A percentile compares a stretch with the other conserved stretches of the same genome.
Conservation (phyloP, 1,140 invertebrate genomes). For the Hormaphis cornu region DNA sequence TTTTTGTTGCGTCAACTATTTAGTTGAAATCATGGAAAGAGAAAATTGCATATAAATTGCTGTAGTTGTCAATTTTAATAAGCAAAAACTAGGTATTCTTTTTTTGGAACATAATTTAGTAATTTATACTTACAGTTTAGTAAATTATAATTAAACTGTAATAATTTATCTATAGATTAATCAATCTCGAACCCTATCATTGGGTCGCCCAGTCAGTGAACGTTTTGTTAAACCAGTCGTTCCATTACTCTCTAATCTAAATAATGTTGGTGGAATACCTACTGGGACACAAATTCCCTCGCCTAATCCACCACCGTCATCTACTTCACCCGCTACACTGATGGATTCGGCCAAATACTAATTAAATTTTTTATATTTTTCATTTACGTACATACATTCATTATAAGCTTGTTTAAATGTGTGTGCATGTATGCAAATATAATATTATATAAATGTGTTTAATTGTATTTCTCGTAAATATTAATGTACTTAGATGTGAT, state of each 20-base stretch:
- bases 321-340: conserved; percentile 20
- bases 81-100: no score
- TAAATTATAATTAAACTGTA: not conserved
- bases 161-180: conserved; percentile 10
- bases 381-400: not conserved
- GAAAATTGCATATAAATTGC: no score
- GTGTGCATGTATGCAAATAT: not conserved
- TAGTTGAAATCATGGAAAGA: no score
- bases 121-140: no score
- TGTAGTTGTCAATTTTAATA: no score
- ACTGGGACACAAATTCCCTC: conserved; percentile 25
- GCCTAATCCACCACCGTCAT: conserved; percentile 15
- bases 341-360: conserved; percentile 33
- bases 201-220: conserved; percentile 21
- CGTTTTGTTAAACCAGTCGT: conserved; percentile 29
- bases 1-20: no score
- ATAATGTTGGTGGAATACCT: conserved; percentile 19
- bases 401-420: not conserved
- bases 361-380: not conserved
- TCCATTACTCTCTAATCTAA: conserved; percentile 13
- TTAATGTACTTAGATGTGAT: not conserved
- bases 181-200: conserved; percentile 23
- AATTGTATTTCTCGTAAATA: not conserved
- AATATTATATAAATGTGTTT: not conserved
- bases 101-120: no score